Evolutionary conservation across 2,113 vertebrate species (phyloP).

Genomic region (Gopherus flavomarginatus): DNA sequence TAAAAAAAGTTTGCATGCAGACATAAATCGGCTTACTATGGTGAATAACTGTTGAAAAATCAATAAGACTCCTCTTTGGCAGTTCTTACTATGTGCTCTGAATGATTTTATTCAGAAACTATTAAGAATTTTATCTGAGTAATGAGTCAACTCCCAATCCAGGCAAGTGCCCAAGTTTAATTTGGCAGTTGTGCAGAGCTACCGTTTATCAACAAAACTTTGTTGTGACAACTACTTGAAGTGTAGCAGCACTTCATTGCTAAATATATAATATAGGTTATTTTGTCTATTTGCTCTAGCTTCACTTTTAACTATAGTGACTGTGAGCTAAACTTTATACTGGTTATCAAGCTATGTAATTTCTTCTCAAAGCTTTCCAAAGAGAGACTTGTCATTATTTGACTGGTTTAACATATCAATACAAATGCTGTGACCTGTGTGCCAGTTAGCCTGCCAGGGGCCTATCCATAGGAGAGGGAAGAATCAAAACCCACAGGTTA

Average conservation of each 20-base stretch:
- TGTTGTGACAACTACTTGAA: neutral
- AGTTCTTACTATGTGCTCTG: neutral
- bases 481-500: neutral
- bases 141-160: neutral
- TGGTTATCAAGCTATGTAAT: neutral
- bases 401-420: neutral
- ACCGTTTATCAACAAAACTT: neutral
- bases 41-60: neutral
- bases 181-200: neutral
- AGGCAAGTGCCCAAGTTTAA: neutral
- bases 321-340: neutral
- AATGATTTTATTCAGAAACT: neutral
- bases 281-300: neutral
- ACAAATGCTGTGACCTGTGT: neutral
- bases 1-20: neutral
- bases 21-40: neutral
- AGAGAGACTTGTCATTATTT: accelerated
- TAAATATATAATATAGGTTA: neutral
- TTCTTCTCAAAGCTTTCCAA: neutral
- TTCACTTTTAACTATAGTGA: neutral
- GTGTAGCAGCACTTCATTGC: neutral
- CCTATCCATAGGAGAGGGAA: neutral
- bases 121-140: neutral
- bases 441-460: neutral
- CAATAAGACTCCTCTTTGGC: neutral